Conservation (phyloP, 2,888 invertebrate genomes). For the Machimus atricapillus region DNA sequence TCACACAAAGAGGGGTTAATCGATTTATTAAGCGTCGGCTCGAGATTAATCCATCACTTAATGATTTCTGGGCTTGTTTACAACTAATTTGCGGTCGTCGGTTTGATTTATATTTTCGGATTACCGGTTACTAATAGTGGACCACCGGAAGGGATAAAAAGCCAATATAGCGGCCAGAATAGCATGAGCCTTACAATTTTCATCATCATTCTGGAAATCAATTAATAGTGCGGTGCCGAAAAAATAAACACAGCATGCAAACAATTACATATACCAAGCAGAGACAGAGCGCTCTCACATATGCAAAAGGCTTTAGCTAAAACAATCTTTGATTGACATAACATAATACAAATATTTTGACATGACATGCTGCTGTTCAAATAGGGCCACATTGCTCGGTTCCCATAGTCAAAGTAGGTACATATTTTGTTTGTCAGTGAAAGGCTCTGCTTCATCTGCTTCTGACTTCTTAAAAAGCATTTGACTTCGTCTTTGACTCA, state of each 20-base stretch:
- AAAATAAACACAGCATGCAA: constrained; percentile 40
- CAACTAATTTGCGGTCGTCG: constrained; percentile 22
- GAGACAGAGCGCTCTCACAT: not conserved
- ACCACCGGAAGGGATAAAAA: not conserved
- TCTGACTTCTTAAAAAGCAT: not conserved
- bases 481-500: no score
- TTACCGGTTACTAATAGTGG: not conserved
- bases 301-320: not conserved
- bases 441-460: not conserved
- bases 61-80: constrained; percentile 25
- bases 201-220: constrained; percentile 37
- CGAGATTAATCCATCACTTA: constrained; percentile 28
- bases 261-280: constrained; percentile 26
- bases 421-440: not conserved
- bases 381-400: not conserved
- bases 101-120: constrained; percentile 24
- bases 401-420: not conserved
- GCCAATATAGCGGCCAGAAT: not conserved
- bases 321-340: not conserved
- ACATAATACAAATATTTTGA: constrained; percentile 21
- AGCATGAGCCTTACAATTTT: not conserved
- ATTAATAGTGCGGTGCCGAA: constrained; percentile 35
- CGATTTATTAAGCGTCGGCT: constrained; percentile 27
- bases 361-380: not conserved
- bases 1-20: constrained; percentile 23